Conservation (phyloP, 2,113 vertebrate genomes). For the Sus scrofa region T2T-Sscrofa CM000826.6:29131501-29132000, state of each 20-base stretch:
- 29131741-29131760: neutral
- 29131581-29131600: conserved; percentile 8
- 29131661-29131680: neutral
- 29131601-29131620: neutral
- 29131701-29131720: neutral
- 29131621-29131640: neutral
- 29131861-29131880: conserved; percentile 31
- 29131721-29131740: neutral
- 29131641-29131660: neutral
- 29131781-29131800: neutral
- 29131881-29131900: neutral
- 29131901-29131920: too few species aligned
- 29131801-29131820: neutral
- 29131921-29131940: too few species aligned
- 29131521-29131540: neutral
- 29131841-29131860: neutral
- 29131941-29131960: too few species aligned
- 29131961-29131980: too few species aligned
- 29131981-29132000: too few species aligned
- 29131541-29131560: conserved; percentile 20
- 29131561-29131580: neutral
- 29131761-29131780: neutral
- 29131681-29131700: neutral
- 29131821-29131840: conserved; percentile 17
- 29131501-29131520: neutral